These are phyloP conservation scores for Lagothrix lagotricha DNA, from an alignment of 2,797 vertebrate species.

Conservation along the genomic window DNA sequence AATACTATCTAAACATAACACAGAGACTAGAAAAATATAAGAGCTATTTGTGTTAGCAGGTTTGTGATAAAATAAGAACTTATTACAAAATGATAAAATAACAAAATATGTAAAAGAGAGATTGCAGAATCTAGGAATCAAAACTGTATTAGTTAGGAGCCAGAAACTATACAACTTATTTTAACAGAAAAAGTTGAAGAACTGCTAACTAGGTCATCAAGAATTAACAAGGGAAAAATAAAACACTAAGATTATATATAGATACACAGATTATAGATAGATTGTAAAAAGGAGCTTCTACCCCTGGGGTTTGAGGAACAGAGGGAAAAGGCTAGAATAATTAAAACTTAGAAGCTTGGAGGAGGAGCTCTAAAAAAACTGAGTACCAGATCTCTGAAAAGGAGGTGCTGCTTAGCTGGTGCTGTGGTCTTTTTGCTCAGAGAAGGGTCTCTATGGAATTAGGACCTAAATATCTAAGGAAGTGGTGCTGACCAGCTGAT, in stretches of 20 bases:
- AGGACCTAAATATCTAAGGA: not conserved
- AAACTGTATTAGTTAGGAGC: not conserved
- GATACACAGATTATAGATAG: not conserved
- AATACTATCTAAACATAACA: not conserved
- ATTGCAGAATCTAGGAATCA: not conserved
- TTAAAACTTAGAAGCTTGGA: slow-evolving; percentile 9
- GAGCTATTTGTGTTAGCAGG: not conserved
- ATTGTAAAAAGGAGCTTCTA: not conserved
- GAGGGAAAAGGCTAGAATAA: not conserved
- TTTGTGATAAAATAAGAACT: slow-evolving; percentile 14
- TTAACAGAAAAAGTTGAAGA: not conserved
- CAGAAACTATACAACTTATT: not conserved
- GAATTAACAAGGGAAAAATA: not conserved
- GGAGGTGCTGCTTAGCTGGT: not conserved
- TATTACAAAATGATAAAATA: slow-evolving; percentile 12
- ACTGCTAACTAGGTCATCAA: not conserved
- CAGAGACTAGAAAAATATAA: not conserved
- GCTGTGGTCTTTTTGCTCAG: not conserved
- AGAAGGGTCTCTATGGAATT: not conserved
- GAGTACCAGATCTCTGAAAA: not conserved
- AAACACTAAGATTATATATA: not conserved
- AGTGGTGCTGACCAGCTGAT: not conserved
- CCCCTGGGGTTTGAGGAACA: not conserved
- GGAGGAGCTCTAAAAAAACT: not conserved
- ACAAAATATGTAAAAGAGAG: not conserved